Conservation (phyloP, 2,113 vertebrate genomes). For the Colistium nudipinnis region DNA sequence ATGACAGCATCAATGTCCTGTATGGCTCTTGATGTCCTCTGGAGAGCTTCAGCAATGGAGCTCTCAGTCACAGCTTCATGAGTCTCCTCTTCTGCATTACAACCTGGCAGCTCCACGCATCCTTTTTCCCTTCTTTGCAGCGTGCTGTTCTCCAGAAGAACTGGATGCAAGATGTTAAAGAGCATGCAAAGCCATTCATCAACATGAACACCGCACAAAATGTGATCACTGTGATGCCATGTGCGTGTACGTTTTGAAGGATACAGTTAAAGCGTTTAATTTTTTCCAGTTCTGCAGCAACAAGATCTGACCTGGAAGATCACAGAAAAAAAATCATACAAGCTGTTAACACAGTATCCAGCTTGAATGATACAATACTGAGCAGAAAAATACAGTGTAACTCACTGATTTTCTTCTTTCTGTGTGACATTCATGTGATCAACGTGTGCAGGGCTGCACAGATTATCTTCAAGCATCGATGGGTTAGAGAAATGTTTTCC, state of each 20-base stretch:
- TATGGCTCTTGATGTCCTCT: slow-evolving; percentile 74
- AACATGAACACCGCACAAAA: neutral
- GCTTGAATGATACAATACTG: neutral
- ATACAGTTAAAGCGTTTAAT: slow-evolving; percentile 82
- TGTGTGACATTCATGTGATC: slow-evolving; percentile 23
- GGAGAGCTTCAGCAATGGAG: slow-evolving; percentile 68
- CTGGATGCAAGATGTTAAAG: slow-evolving; percentile 67
- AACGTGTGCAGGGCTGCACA: neutral
- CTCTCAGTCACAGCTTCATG: slow-evolving; percentile 32
- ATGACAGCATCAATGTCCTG: slow-evolving; percentile 75
- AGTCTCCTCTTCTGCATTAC: slow-evolving; percentile 7
- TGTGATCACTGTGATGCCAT: neutral
- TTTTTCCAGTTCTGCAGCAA: slow-evolving; percentile 80
- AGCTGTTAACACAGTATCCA: neutral
- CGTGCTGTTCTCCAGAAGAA: slow-evolving; percentile 73
- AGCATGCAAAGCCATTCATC: neutral
- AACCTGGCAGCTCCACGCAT: neutral
- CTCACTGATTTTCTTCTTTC: slow-evolving; percentile 48
- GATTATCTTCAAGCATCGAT: slow-evolving; percentile 22
- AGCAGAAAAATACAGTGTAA: slow-evolving; percentile 8
- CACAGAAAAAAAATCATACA: neutral
- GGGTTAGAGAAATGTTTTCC: slow-evolving; percentile 16
- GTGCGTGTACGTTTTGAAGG: slow-evolving; percentile 46
- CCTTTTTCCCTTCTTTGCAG: slow-evolving; percentile 29
- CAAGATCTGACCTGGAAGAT: slow-evolving; percentile 63